Conservation (phyloP, 2,113 vertebrate species). For the Stomatorhinus ivindoensis region DNA sequence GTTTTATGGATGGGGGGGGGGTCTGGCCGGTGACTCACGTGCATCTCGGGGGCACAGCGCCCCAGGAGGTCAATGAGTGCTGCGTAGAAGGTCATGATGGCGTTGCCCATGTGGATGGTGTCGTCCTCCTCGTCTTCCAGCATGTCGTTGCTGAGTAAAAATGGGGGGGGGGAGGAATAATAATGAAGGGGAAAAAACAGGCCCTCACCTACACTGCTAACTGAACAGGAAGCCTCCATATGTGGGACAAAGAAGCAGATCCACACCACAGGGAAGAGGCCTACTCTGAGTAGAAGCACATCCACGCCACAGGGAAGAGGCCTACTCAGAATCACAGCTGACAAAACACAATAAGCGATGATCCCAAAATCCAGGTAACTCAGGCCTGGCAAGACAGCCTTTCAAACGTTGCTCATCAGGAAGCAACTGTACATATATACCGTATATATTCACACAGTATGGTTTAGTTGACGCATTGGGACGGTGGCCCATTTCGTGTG, state of each 20-base stretch:
- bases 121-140: conserved; percentile 84
- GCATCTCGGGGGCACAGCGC: conserved; percentile 94
- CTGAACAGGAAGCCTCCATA: background rate
- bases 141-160: conserved; percentile 56
- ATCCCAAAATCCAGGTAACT: background rate
- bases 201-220: background rate
- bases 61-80: conserved; percentile 89
- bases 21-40: conserved; percentile 64
- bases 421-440: background rate
- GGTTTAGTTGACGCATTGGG: background rate
- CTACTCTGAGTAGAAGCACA: background rate
- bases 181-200: background rate
- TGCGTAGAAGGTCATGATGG: conserved; percentile 94
- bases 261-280: background rate
- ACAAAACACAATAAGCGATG: background rate
- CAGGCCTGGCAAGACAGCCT: background rate
- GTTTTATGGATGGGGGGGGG: background rate
- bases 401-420: no score
- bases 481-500: conserved; percentile 1
- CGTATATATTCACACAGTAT: background rate
- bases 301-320: background rate
- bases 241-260: background rate
- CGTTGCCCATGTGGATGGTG: conserved; percentile 92
- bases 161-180: background rate
- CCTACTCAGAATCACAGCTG: background rate